Evolutionary conservation across 2,888 invertebrate genomes (phyloP).

Genomic region (Schizotus pectinicornis): DNA sequence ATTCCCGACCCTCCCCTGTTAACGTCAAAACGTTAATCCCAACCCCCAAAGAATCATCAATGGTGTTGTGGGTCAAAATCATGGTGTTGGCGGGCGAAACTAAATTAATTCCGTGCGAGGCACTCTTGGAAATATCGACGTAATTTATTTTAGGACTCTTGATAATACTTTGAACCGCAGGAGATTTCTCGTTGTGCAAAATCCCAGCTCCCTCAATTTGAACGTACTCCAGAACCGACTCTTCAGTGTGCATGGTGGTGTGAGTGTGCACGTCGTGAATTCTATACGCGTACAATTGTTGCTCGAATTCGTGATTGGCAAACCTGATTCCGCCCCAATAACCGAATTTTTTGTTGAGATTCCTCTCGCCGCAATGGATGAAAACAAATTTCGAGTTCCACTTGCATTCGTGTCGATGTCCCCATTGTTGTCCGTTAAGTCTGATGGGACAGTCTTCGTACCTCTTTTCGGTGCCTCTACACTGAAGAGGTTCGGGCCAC

Average conservation of each 20-base stretch:
- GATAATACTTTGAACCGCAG: slow-evolving; percentile 89
- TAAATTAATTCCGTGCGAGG: slow-evolving; percentile 90
- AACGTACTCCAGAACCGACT: slow-evolving; percentile 80
- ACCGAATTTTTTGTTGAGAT: slow-evolving; percentile 67
- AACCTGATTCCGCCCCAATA: slow-evolving; percentile 98
- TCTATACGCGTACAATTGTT: slow-evolving; percentile 79
- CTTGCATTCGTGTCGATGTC: slow-evolving; percentile 82
- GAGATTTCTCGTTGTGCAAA: slow-evolving; percentile 92
- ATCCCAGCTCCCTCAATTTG: slow-evolving; percentile 93
- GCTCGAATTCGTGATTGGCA: slow-evolving; percentile 88
- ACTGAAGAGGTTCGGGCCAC: slow-evolving; percentile 93
- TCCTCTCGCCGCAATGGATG: slow-evolving; percentile 82
- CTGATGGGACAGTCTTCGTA: slow-evolving; percentile 87
- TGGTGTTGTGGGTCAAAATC: slow-evolving; percentile 75
- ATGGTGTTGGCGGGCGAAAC: slow-evolving; percentile 86
- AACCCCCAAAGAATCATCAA: slow-evolving; percentile 84
- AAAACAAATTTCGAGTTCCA: slow-evolving; percentile 94
- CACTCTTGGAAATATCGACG: slow-evolving; percentile 83
- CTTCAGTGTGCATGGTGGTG: slow-evolving; percentile 69
- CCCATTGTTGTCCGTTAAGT: slow-evolving; percentile 87
- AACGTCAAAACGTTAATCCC: slow-evolving; percentile 89
- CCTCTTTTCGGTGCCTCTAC: slow-evolving; percentile 75
- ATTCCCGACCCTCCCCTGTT: slow-evolving; percentile 90
- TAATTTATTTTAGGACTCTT: slow-evolving; percentile 83
- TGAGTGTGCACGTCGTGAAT: slow-evolving; percentile 84